Conservation (phyloP, 2,888 invertebrate species). For the Lysandra bellargus region DNA sequence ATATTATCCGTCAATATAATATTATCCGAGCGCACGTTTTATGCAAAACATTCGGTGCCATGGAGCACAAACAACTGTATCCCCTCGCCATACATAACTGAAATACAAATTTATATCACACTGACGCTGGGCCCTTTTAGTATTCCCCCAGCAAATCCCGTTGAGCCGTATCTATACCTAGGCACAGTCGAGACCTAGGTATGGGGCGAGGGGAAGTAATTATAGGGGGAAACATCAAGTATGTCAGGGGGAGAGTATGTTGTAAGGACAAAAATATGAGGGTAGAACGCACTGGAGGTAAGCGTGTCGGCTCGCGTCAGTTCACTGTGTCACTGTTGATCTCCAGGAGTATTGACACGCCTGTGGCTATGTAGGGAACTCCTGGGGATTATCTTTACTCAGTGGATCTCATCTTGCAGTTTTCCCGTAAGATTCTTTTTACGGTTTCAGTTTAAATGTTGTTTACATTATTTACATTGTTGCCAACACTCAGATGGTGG, state of each 20-base stretch:
- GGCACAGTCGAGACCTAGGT: slow-evolving; percentile 61
- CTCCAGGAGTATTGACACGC: slow-evolving; percentile 49
- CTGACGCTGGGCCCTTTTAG: slow-evolving; percentile 68
- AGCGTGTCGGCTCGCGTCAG: slow-evolving; percentile 74
- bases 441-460: neutral
- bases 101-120: slow-evolving; percentile 62
- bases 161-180: slow-evolving; percentile 64
- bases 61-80: slow-evolving; percentile 53
- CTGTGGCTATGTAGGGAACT: neutral
- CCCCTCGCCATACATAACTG: slow-evolving; percentile 52
- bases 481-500: neutral
- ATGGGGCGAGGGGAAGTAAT: slow-evolving; percentile 67
- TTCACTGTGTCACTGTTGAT: slow-evolving; percentile 79
- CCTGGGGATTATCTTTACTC: neutral
- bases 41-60: slow-evolving; percentile 52
- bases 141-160: slow-evolving; percentile 73
- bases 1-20: no score
- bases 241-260: slow-evolving; percentile 76
- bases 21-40: slow-evolving; percentile 37
- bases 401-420: neutral
- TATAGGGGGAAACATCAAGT: slow-evolving; percentile 74
- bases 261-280: slow-evolving; percentile 76
- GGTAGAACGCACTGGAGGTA: slow-evolving; percentile 69
- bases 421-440: neutral
- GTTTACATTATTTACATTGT: no score